These are phyloP conservation scores for Akabosia matsudoensis DNA, from an alignment of 1,140 invertebrate genomes.

Conservation along the genomic window DNA sequence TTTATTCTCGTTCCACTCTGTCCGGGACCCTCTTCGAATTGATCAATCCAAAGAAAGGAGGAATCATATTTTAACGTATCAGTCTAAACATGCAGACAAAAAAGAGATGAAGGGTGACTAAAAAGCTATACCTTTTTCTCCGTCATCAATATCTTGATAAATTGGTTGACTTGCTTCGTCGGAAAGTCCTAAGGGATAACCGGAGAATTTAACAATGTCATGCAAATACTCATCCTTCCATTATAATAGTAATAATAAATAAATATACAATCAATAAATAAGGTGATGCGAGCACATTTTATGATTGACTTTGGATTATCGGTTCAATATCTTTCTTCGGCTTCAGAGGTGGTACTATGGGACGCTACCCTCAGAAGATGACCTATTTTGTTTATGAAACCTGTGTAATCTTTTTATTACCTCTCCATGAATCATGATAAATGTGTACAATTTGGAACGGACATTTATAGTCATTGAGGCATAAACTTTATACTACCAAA, in stretches of 20 bases:
- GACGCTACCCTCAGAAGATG: neutral
- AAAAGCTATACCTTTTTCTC: neutral
- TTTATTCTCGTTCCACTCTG: neutral
- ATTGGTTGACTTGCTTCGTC: constrained; percentile 14
- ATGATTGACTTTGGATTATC: constrained; percentile 6
- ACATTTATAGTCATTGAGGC: too few relatives aligned
- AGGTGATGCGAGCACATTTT: neutral
- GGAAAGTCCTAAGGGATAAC: neutral
- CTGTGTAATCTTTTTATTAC: neutral
- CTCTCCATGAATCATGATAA: neutral
- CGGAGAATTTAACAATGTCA: constrained; percentile 8
- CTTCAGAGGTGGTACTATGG: neutral
- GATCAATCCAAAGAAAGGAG: neutral
- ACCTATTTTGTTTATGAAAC: neutral
- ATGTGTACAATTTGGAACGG: neutral
- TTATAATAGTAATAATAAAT: constrained; percentile 10
- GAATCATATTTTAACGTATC: neutral
- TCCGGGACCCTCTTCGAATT: neutral
- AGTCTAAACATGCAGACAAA: neutral
- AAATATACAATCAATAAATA: neutral
- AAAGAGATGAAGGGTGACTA: neutral
- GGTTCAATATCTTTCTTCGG: neutral
- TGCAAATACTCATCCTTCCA: neutral
- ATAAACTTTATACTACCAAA: too few relatives aligned
- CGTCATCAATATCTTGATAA: constrained; percentile 9